A percentile compares a stretch with the other conserved stretches of the same genome.
Conservation (phyloP, 2,113 vertebrate genomes). For the Atractosteus spatula region DNA sequence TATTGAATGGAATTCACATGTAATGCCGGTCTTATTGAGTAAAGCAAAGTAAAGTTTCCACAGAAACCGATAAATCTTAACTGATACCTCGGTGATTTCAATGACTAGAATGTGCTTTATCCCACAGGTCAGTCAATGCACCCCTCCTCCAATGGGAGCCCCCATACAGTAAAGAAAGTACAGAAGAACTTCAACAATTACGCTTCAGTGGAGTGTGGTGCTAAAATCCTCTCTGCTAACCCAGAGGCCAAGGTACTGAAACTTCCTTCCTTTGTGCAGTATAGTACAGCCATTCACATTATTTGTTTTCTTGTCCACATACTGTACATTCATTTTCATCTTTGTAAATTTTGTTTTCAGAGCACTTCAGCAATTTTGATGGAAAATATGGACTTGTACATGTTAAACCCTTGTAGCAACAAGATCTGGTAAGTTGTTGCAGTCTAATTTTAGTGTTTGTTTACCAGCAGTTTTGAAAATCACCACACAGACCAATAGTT, state of each 20-base stretch:
- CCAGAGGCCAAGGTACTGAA: conserved; percentile 90
- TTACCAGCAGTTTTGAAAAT: too few species aligned
- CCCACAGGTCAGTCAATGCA: conserved; percentile 86
- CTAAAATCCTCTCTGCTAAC: conserved; percentile 95
- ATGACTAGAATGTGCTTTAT: too few species aligned
- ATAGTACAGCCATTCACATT: neutral
- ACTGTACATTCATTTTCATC: neutral
- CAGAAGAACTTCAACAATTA: conserved; percentile 98
- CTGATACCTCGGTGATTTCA: too few species aligned
- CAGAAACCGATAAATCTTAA: too few species aligned
- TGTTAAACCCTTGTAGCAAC: conserved; percentile 97
- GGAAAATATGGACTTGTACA: conserved; percentile 98
- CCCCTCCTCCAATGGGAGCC: conserved; percentile 76
- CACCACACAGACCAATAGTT: neutral
- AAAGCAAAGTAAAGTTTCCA: too few species aligned
- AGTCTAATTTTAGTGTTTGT: neutral
- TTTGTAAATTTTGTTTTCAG: conserved; percentile 49
- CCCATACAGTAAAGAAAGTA: conserved; percentile 86
- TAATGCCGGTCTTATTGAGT: too few species aligned
- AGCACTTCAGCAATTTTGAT: conserved; percentile 95
- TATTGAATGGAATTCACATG: too few species aligned
- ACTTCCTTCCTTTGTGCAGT: neutral
- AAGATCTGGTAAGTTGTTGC: conserved; percentile 86
- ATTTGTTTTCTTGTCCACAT: too few species aligned
- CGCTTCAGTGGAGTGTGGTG: conserved; percentile 95